phyloP scores from a whole-genome alignment of 2,113 vertebrate species.

The Oceanodroma tethys region DNA sequence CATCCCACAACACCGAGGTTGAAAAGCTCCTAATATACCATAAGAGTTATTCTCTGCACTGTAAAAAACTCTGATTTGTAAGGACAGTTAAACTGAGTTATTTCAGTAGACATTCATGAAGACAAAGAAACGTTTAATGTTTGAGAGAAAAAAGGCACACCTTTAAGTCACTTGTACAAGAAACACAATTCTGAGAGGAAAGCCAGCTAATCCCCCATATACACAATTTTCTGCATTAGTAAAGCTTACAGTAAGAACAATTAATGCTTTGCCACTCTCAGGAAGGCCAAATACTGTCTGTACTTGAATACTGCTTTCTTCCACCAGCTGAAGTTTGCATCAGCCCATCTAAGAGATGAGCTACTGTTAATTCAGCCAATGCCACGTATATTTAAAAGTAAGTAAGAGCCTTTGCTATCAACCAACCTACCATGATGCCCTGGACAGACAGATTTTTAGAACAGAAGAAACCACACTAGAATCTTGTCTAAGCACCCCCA shows the following conservation, averaged over 20 bases:
- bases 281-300: not conserved
- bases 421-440: not conserved
- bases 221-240: not conserved
- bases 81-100: not conserved
- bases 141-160: not conserved
- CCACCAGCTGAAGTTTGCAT: not conserved
- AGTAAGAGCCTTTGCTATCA: not conserved
- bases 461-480: not conserved
- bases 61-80: not conserved
- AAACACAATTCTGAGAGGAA: not conserved
- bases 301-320: not conserved
- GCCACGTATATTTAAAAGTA: not conserved
- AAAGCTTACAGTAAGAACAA: not conserved
- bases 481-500: not conserved
- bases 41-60: not conserved
- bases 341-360: not conserved
- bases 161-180: not conserved
- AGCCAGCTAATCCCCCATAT: not conserved
- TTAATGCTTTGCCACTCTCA: not conserved
- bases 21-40: not conserved
- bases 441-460: not conserved
- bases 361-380: not conserved
- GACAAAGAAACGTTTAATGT: not conserved
- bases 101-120: not conserved
- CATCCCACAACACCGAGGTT: not conserved